Conservation (phyloP, 2,888 invertebrate species). For the Catocala fraxini region DNA sequence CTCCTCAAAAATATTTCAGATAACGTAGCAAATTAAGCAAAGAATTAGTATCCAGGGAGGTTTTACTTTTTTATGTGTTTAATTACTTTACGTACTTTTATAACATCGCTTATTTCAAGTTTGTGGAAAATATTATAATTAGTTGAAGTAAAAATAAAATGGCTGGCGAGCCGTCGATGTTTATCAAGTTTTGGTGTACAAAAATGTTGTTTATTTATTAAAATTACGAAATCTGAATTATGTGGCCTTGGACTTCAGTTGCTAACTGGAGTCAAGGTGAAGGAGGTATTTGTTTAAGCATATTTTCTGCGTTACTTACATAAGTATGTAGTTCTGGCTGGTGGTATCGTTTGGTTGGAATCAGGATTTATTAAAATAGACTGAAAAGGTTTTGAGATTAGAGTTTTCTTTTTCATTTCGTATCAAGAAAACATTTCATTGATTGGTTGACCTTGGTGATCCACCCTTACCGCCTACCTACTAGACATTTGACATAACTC, state of each 20-base stretch:
- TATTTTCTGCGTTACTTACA: too few relatives aligned
- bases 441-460: too few relatives aligned
- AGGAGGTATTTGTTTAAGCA: too few relatives aligned
- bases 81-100: constrained; percentile 34
- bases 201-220: constrained; percentile 11
- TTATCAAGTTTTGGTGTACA: constrained; percentile 5
- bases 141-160: constrained; percentile 28
- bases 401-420: too few relatives aligned
- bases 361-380: too few relatives aligned
- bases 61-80: constrained; percentile 16
- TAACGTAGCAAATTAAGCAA: not conserved
- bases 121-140: constrained; percentile 25
- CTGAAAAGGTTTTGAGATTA: too few relatives aligned
- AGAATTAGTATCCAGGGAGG: constrained; percentile 17
- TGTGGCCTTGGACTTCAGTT: not conserved
- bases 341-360: too few relatives aligned
- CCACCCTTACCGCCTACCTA: too few relatives aligned
- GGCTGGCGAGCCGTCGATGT: constrained; percentile 6
- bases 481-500: too few relatives aligned
- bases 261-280: not conserved
- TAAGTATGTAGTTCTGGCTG: too few relatives aligned
- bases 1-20: not conserved
- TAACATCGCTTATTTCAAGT: constrained; percentile 16
- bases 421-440: too few relatives aligned
- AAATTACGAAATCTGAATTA: constrained; percentile 3